Conservation (phyloP, 1,140 invertebrate species). For the Philotrypesis tridentata region DNA sequence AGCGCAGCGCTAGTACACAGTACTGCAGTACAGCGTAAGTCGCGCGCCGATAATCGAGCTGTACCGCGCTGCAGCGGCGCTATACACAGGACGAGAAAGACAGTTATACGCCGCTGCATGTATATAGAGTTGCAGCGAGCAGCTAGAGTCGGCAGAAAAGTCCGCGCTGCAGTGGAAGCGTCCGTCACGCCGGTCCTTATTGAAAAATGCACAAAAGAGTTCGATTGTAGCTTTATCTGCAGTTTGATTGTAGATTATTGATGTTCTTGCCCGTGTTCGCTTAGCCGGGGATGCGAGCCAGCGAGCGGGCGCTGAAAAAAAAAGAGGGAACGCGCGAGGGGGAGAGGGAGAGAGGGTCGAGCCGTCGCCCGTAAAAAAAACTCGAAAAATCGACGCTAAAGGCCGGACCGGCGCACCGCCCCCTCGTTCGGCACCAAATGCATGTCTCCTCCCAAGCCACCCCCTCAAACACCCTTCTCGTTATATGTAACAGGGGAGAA, state of each 20-base stretch:
- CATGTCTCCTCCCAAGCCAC: slow-evolving; percentile 54
- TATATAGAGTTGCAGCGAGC: slow-evolving; percentile 30
- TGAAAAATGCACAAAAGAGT: slow-evolving; percentile 72
- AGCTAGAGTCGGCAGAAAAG: slow-evolving; percentile 50
- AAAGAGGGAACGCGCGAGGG: not conserved
- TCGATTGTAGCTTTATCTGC: slow-evolving; percentile 72
- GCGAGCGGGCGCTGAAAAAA: slow-evolving; percentile 53
- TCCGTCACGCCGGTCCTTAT: slow-evolving; percentile 67
- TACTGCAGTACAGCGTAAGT: not conserved
- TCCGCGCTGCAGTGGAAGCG: slow-evolving; percentile 41
- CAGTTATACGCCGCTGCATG: not conserved
- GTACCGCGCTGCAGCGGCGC: too few species aligned
- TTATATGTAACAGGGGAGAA: slow-evolving; percentile 67
- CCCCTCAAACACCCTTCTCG: slow-evolving; percentile 43
- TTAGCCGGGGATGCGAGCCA: slow-evolving; percentile 62
- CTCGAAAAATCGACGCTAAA: slow-evolving; percentile 64
- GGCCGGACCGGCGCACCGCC: slow-evolving; percentile 53
- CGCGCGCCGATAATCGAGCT: slow-evolving; percentile 38
- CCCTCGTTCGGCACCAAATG: slow-evolving; percentile 55
- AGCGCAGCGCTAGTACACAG: not conserved
- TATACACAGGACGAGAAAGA: not conserved
- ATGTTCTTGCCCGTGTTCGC: slow-evolving; percentile 71
- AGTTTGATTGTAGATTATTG: slow-evolving; percentile 75
- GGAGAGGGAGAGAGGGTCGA: slow-evolving; percentile 1
- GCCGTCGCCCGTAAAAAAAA: slow-evolving; percentile 53